Base-by-base conservation (phyloP, 1,140 invertebrate genomes). In the Hermetia illucens region DNA sequence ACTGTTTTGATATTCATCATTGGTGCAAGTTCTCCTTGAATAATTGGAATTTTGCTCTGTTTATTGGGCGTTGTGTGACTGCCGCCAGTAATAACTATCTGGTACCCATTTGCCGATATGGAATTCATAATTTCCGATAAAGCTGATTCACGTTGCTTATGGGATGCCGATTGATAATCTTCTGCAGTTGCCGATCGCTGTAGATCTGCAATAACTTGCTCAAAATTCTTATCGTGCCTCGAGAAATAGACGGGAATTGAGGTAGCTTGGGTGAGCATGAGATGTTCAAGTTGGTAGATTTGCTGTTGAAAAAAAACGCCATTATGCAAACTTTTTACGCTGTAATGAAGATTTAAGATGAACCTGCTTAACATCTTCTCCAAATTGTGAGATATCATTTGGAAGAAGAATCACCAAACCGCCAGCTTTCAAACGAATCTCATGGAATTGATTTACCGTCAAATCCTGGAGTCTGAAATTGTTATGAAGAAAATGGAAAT, bases 31-130 rank as follows among this genome's bases (percentile, higher is more conserved):
- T 89, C 88, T 15, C 88, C 91, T 65, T 94, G 75, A 39, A 89
- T 65, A 21, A 82, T 88, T 4, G 79, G 72, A 22, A 93, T 72
- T 58, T 86, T 83, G 36, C 82, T 74, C 48, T 94, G 87, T 41
- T 73, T 63, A 46, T 80, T 78, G n/a, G n/a, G n/a, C 4, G 47
- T 42, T 5, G 74, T 59, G 52, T 74, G 75, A 1, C 79, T 70
- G 44, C 80, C 72, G 30, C 75, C 70, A 35, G 71, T 69, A 12
- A 88, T 72, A 30, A 85, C 78, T 43, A 91, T 72, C 64, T 92
- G 87, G 56, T 88, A 90, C 20, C 90, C 89, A 72, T 90, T 93
- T 5, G 87, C 87, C n/a, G 84, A 82, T 21, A 93, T 76, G 17
- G 84, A 78, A 51, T 80, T 78, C 35, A 92, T 62, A 51, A 95